These are phyloP conservation scores for Eublepharis macularius DNA, from an alignment of 2,113 vertebrate genomes.

Conservation along the genomic window DNA sequence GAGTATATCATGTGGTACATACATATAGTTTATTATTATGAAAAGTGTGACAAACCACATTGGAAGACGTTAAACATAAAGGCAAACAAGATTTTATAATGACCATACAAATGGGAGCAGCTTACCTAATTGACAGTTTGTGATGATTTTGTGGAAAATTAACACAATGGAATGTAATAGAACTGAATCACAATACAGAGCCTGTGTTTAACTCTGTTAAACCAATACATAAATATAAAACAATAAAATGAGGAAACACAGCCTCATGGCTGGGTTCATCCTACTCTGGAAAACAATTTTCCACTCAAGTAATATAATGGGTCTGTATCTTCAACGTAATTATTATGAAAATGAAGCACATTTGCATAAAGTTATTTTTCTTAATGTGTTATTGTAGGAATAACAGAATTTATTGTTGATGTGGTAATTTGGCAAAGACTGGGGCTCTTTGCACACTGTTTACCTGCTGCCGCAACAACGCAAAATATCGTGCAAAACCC, in stretches of 20 bases:
- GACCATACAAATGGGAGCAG: background rate
- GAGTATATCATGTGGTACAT: background rate
- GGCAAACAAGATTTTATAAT: background rate
- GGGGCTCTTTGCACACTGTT: no score
- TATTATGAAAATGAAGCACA: conserved; percentile 5
- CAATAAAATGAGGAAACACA: background rate
- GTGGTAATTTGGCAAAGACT: background rate
- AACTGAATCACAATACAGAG: conserved; percentile 17
- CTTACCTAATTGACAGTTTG: background rate
- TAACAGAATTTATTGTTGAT: background rate
- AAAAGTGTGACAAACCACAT: background rate
- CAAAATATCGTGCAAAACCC: no score
- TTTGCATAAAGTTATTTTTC: background rate
- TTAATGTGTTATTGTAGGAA: background rate
- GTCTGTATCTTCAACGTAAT: conserved; percentile 29
- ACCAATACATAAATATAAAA: background rate
- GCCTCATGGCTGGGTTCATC: fast-evolving
- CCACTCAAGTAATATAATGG: background rate
- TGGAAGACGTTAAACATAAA: background rate
- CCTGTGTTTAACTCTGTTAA: background rate
- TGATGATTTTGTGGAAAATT: background rate
- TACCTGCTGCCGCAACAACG: no score
- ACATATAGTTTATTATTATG: background rate
- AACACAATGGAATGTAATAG: background rate
- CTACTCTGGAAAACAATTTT: conserved; percentile 15